Evolutionary conservation across 2,113 vertebrate species (phyloP).

Genomic region (Xiphorhynchus elegans): DNA sequence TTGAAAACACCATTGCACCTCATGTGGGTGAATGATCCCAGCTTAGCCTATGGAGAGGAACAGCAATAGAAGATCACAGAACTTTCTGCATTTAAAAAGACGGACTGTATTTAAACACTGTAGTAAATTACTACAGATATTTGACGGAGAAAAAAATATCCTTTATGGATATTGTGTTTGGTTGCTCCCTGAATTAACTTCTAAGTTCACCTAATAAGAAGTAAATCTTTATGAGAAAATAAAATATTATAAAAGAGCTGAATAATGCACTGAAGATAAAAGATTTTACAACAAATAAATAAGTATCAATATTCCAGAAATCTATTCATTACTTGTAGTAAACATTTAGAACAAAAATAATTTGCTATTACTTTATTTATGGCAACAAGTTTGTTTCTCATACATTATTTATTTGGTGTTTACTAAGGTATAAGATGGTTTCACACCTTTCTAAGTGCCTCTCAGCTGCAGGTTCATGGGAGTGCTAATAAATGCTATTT

Average conservation of each 20-base stretch:
- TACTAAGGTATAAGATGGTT: constrained; percentile 1
- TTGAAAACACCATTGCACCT: not conserved
- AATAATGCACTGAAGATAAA: not conserved
- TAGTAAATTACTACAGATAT: not conserved
- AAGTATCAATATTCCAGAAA: not conserved
- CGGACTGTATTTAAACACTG: not conserved
- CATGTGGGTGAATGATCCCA: not conserved
- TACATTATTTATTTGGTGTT: constrained; percentile 32
- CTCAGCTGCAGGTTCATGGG: not conserved
- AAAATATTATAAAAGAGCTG: not conserved
- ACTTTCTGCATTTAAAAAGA: not conserved
- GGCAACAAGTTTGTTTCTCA: not conserved
- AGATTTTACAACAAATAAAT: not conserved
- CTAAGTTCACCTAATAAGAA: not conserved
- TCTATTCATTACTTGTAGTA: not conserved
- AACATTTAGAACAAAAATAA: not conserved
- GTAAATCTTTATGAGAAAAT: not conserved
- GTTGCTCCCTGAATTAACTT: not conserved
- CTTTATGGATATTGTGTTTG: not conserved
- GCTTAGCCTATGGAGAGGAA: not conserved
- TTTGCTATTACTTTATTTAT: not conserved
- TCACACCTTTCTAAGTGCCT: constrained; percentile 27
- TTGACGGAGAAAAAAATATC: not conserved
- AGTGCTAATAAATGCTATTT: constrained; percentile 47
- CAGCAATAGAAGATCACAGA: not conserved